Conservation (phyloP, 2,888 invertebrate genomes). For the Iselma pallidipennis region DNA sequence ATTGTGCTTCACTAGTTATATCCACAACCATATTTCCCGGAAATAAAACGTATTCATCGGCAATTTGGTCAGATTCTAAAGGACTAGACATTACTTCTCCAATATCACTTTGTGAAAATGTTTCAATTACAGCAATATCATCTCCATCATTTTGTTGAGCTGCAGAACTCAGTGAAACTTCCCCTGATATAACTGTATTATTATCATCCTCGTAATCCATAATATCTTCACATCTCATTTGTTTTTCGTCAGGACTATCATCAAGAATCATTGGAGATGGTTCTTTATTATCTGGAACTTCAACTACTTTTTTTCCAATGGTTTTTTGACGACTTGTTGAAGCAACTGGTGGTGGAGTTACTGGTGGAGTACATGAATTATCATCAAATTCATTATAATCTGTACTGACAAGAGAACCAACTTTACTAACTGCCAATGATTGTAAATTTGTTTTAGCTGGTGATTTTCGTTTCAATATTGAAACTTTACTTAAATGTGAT, state of each 20-base stretch:
- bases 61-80: conserved; percentile 61
- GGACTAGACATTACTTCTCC: conserved; percentile 66
- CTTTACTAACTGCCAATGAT: conserved; percentile 51
- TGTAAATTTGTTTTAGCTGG: conserved; percentile 49
- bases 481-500: conserved; percentile 60
- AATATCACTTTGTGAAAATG: conserved; percentile 60
- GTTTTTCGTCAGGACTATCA: conserved; percentile 53
- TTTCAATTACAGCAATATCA: conserved; percentile 63
- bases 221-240: conserved; percentile 57
- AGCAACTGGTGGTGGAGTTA: conserved; percentile 56
- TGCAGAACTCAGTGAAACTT: conserved; percentile 63
- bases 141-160: conserved; percentile 64
- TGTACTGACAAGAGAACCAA: conserved; percentile 60
- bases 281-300: conserved; percentile 40
- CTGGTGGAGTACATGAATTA: conserved; percentile 62
- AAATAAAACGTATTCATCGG: conserved; percentile 68
- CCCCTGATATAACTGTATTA: conserved; percentile 61
- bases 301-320: conserved; percentile 39
- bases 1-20: conserved; percentile 62
- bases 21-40: conserved; percentile 65
- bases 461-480: conserved; percentile 63
- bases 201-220: conserved; percentile 66
- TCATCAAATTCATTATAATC: conserved; percentile 65
- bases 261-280: conserved; percentile 31
- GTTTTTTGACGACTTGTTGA: conserved; percentile 42